phyloP scores from a whole-genome alignment of 2,797 vertebrate species.

The Tinamus major region DNA sequence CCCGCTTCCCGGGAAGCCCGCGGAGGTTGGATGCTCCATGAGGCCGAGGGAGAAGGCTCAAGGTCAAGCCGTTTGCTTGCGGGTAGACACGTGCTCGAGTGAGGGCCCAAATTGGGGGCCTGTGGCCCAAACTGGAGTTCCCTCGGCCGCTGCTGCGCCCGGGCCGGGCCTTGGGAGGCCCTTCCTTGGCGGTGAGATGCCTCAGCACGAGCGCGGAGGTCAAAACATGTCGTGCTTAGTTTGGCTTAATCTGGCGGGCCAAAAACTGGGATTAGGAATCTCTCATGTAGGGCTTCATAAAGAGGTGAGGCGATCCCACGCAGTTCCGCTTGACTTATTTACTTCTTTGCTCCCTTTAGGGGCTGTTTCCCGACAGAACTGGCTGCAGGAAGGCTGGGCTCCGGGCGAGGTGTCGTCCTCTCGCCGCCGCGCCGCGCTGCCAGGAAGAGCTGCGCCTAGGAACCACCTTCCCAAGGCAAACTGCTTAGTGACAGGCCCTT shows the following conservation, averaged over 20 bases:
- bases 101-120: not conserved
- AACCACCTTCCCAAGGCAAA: not conserved
- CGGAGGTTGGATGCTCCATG: accelerated
- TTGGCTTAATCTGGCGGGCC: not conserved
- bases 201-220: not conserved
- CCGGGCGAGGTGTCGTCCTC: not conserved
- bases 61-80: not conserved
- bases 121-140: constrained; percentile 32
- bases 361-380: not conserved
- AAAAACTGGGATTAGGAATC: not conserved
- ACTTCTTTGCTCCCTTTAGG: not conserved
- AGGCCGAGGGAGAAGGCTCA: not conserved
- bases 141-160: not conserved
- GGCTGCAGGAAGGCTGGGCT: not conserved
- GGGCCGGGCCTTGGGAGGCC: not conserved
- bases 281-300: not conserved
- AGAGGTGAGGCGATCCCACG: not conserved
- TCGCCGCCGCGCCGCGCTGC: accelerated
- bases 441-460: not conserved
- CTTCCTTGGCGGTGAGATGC: no score
- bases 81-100: not conserved
- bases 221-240: not conserved
- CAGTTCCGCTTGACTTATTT: not conserved
- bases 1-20: not conserved
- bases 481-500: not conserved